Evolutionary conservation across 2,888 invertebrate genomes (phyloP).

Genomic region (Dryadula phaetusa): DNA sequence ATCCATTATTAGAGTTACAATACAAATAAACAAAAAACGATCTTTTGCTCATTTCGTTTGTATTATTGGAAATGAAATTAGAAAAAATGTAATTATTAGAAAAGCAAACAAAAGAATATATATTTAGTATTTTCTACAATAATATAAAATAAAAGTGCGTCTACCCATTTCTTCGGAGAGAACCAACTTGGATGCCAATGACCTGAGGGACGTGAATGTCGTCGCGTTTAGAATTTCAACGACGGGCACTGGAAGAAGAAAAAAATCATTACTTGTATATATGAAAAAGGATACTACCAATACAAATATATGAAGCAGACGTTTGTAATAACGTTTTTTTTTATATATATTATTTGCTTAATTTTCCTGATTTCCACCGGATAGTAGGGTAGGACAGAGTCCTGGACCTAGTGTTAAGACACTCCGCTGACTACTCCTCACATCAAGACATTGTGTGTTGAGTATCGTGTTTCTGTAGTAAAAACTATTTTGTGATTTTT

Average conservation of each 20-base stretch:
- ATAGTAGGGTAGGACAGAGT: no score
- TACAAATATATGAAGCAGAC: neutral
- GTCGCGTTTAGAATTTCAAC: conserved; percentile 77
- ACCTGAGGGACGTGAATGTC: conserved; percentile 74
- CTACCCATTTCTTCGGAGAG: conserved; percentile 74
- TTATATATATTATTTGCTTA: neutral
- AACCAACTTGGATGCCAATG: conserved; percentile 76
- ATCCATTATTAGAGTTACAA: no score
- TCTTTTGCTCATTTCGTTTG: no score
- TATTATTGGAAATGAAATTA: no score
- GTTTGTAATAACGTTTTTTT: neutral
- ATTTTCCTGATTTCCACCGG: no score
- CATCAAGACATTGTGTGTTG: no score
- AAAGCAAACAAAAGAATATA: neutral
- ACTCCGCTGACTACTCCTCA: no score
- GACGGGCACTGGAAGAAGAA: conserved; percentile 66
- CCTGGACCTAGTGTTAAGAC: no score
- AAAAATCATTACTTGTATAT: conserved; percentile 31
- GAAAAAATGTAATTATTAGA: neutral
- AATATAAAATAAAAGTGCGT: conserved; percentile 26
- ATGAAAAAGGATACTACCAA: neutral
- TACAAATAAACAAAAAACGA: no score
- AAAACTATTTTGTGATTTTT: no score
- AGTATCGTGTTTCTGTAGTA: no score
- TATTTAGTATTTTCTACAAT: neutral